Evolutionary conservation across 2,797 vertebrate species (phyloP).

Genomic region (Ptychobarbus kaznakovi): DNA sequence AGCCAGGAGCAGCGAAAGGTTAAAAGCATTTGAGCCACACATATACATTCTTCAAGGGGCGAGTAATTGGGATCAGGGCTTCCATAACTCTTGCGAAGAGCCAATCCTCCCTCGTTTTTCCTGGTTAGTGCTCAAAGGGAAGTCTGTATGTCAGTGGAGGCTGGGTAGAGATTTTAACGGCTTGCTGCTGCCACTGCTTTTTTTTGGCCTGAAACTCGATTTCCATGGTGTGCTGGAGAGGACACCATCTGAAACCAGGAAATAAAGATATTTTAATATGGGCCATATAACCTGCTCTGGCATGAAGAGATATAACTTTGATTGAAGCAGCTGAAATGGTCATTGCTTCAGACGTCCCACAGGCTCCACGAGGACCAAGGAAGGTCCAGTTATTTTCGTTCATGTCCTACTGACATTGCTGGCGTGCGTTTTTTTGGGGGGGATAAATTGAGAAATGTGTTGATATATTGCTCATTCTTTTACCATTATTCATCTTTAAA

Average conservation of each 20-base stretch:
- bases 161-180: conserved; percentile 56
- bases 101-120: conserved; percentile 78
- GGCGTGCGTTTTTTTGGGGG: conserved; percentile 35
- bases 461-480: conserved; percentile 64
- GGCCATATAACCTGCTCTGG: conserved; percentile 71
- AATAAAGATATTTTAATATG: conserved; percentile 79
- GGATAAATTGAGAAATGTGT: conserved; percentile 61
- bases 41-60: conserved; percentile 79
- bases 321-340: conserved; percentile 55
- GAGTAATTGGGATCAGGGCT: conserved; percentile 83
- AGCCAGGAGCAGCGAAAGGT: conserved; percentile 77
- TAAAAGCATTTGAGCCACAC: conserved; percentile 78
- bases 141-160: conserved; percentile 69
- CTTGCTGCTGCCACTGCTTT: conserved; percentile 58
- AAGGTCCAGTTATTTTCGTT: conserved; percentile 44
- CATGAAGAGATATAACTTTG: conserved; percentile 50
- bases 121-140: conserved; percentile 80
- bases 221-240: conserved; percentile 80
- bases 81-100: conserved; percentile 80
- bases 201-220: conserved; percentile 81
- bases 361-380: conserved; percentile 56
- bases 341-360: conserved; percentile 30
- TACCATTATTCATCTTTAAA: conserved; percentile 48
- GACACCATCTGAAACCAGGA: conserved; percentile 70
- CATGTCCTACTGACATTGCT: conserved; percentile 55